Conservation (phyloP, 2,888 invertebrate species). For the Agriotes lineatus region DNA sequence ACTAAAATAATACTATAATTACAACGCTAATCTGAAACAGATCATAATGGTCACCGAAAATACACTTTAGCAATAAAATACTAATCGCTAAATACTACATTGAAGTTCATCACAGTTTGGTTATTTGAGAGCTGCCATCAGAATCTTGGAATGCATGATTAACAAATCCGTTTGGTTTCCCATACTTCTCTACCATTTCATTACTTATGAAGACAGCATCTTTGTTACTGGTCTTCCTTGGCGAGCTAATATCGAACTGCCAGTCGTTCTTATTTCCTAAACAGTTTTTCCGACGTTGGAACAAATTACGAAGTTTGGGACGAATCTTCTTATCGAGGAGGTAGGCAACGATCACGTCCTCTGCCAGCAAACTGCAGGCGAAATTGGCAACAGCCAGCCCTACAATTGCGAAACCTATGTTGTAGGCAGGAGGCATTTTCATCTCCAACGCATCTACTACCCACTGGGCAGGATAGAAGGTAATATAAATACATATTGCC, state of each 20-base stretch:
- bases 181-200: not conserved
- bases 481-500: slow-evolving; percentile 68
- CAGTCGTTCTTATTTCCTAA: not conserved
- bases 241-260: too few species aligned
- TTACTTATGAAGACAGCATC: not conserved
- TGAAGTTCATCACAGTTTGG: not conserved
- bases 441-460: slow-evolving; percentile 72
- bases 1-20: too few species aligned
- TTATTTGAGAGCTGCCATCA: not conserved
- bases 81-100: too few species aligned
- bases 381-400: slow-evolving; percentile 70
- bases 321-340: slow-evolving; percentile 69
- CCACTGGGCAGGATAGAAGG: slow-evolving; percentile 67
- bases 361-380: slow-evolving; percentile 69
- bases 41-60: too few species aligned
- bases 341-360: slow-evolving; percentile 71
- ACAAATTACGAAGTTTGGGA: slow-evolving; percentile 16
- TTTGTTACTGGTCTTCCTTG: too few species aligned
- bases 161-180: not conserved
- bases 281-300: not conserved
- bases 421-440: slow-evolving; percentile 72
- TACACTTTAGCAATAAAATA: too few species aligned
- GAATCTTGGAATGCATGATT: not conserved
- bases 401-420: slow-evolving; percentile 64
- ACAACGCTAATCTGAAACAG: too few species aligned